A percentile compares a stretch with the other conserved stretches of the same genome.
Evolutionary conservation across 2,797 vertebrate genomes (phyloP).

Genomic region (Ctenosaura bakeri): DNA sequence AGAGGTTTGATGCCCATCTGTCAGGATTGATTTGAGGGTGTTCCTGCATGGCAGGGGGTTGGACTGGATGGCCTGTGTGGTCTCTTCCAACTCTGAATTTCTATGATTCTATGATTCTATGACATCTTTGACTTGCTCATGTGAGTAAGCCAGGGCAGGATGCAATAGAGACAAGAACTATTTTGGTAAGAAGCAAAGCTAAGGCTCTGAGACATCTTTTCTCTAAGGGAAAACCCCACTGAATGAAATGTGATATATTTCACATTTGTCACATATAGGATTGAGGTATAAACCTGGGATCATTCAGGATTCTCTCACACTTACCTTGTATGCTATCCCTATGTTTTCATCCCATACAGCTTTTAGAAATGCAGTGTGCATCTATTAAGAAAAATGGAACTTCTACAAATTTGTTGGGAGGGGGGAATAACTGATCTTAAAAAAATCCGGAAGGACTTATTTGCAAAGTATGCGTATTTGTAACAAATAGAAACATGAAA

Average conservation of each 20-base stretch:
- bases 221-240: background rate
- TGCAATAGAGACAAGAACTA: background rate
- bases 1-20: too few relatives aligned
- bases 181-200: background rate
- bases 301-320: background rate
- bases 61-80: too few relatives aligned
- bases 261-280: background rate
- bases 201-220: background rate
- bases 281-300: background rate
- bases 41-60: too few relatives aligned
- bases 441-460: constrained; percentile 50
- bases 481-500: constrained; percentile 69
- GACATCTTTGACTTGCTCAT: too few relatives aligned
- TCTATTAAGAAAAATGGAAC: constrained; percentile 55
- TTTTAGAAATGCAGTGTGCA: constrained; percentile 50
- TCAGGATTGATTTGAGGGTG: too few relatives aligned
- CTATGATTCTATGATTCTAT: too few relatives aligned
- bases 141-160: background rate
- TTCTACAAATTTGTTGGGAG: constrained; percentile 25
- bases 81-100: too few relatives aligned
- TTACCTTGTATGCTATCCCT: background rate
- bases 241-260: background rate
- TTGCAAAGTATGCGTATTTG: constrained; percentile 69
- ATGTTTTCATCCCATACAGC: constrained; percentile 44
- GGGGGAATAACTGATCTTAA: constrained; percentile 58